Percentiles rank a stretch among this genome's conserved stretches.
These are phyloP conservation scores for Listronotus bonariensis DNA, from an alignment of 1,140 invertebrate species.

Conservation along the genomic window DNA sequence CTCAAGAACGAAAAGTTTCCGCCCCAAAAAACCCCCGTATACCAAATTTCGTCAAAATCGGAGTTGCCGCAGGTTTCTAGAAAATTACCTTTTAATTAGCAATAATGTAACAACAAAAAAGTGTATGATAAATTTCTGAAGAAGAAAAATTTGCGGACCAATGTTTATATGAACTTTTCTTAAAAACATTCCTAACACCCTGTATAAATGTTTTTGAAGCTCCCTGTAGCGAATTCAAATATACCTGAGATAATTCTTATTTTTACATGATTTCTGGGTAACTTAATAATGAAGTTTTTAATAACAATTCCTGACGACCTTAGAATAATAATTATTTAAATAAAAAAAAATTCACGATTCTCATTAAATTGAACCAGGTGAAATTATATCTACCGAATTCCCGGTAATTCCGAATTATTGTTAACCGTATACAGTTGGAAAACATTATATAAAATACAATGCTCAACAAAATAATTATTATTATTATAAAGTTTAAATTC, in stretches of 20 bases:
- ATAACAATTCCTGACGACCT: constrained; percentile 8
- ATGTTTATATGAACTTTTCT: no score
- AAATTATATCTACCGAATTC: constrained; percentile 7
- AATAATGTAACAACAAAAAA: no score
- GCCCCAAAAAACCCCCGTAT: no score
- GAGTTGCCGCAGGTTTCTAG: no score
- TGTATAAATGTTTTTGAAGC: no score
- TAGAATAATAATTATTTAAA: constrained; percentile 12
- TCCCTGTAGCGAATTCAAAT: neutral
- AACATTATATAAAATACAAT: neutral
- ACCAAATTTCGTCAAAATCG: no score
- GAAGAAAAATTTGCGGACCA: no score
- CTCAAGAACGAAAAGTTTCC: no score
- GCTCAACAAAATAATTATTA: neutral
- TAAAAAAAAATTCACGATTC: constrained; percentile 14
- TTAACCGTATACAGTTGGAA: constrained; percentile 1
- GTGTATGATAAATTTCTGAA: no score
- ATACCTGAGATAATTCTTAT: constrained; percentile 22
- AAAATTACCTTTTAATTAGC: no score
- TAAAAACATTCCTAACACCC: no score
- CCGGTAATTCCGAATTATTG: constrained; percentile 9
- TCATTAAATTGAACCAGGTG: constrained; percentile 8
- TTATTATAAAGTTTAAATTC: no score
- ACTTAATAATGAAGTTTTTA: neutral
- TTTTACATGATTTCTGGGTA: constrained; percentile 11